A percentile compares a stretch with the other conserved stretches of the same genome.
Evolutionary conservation across 2,888 invertebrate genomes (phyloP).

Genomic region (Pocota personata): DNA sequence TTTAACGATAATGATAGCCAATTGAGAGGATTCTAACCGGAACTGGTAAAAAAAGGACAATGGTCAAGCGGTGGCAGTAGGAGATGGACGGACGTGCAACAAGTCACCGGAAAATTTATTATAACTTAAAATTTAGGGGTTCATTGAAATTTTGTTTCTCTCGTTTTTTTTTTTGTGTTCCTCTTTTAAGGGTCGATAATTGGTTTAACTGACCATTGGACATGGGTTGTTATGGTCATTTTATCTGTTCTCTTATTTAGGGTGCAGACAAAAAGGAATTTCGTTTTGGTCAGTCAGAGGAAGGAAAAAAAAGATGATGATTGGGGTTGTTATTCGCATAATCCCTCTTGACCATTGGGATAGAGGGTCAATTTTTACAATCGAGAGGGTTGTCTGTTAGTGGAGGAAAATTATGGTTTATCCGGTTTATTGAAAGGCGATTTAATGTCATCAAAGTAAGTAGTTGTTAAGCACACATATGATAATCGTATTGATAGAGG

Average conservation of each 20-base stretch:
- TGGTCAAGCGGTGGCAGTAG: conserved; percentile 57
- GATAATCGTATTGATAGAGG: conserved; percentile 46
- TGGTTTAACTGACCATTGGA: conserved; percentile 72
- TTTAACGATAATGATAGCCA: conserved; percentile 65
- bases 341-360: conserved; percentile 58
- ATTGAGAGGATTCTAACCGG: conserved; percentile 36
- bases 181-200: conserved; percentile 64
- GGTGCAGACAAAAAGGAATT: conserved; percentile 22
- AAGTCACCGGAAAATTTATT: conserved; percentile 67
- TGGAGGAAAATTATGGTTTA: conserved; percentile 40
- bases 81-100: conserved; percentile 52
- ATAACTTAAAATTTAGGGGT: conserved; percentile 58
- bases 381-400: conserved; percentile 32
- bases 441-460: conserved; percentile 52
- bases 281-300: conserved; percentile 5
- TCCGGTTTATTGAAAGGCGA: conserved; percentile 17
- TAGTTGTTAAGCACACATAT: conserved; percentile 15
- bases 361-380: conserved; percentile 19
- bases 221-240: conserved; percentile 65
- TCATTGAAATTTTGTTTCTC: conserved; percentile 35
- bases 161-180: not conserved
- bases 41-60: conserved; percentile 41
- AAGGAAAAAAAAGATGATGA: conserved; percentile 28
- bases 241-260: conserved; percentile 36
- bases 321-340: conserved; percentile 61